Conservation (phyloP, 2,113 vertebrate genomes). For the Macroglossus sobrinus region DNA sequence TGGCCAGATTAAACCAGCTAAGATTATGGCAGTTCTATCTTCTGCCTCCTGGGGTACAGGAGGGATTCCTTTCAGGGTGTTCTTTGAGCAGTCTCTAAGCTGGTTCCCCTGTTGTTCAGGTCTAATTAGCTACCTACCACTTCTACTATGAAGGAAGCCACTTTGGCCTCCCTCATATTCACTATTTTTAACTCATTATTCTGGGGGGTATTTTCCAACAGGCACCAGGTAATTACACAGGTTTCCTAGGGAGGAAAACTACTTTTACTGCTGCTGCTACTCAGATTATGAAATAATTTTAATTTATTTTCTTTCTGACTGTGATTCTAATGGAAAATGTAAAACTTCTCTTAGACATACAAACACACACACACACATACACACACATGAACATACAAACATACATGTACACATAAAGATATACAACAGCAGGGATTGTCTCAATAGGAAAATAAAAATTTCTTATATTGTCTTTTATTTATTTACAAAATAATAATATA, state of each 20-base stretch:
- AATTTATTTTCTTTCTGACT: not conserved
- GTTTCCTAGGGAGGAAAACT: conserved; percentile 87
- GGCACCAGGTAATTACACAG: conserved; percentile 97
- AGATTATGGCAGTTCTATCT: too few relatives aligned
- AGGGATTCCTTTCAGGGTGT: too few relatives aligned
- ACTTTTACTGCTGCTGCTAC: conserved; percentile 81
- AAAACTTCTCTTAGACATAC: not conserved
- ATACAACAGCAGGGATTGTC: not conserved
- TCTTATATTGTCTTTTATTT: not conserved
- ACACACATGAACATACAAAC: not conserved
- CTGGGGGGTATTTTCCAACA: conserved; percentile 98
- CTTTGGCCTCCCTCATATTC: conserved; percentile 95
- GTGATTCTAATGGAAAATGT: not conserved
- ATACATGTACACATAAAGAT: not conserved
- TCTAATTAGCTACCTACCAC: conserved; percentile 29
- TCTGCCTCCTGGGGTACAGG: too few relatives aligned
- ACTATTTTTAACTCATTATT: conserved; percentile 99
- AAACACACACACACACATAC: not conserved
- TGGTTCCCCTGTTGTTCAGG: too few relatives aligned
- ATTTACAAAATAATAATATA: not conserved
- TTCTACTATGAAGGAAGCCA: conserved; percentile 98
- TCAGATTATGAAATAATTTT: conserved; percentile 38
- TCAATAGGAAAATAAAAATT: not conserved
- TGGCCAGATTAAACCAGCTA: too few relatives aligned
- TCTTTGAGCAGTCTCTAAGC: too few relatives aligned